A percentile compares a stretch with the other conserved stretches of the same genome.
These are phyloP conservation scores for Heliocidaris erythrogramma DNA, from an alignment of 35 echinoderm and acorn worm species.

Conservation along the genomic window DNA sequence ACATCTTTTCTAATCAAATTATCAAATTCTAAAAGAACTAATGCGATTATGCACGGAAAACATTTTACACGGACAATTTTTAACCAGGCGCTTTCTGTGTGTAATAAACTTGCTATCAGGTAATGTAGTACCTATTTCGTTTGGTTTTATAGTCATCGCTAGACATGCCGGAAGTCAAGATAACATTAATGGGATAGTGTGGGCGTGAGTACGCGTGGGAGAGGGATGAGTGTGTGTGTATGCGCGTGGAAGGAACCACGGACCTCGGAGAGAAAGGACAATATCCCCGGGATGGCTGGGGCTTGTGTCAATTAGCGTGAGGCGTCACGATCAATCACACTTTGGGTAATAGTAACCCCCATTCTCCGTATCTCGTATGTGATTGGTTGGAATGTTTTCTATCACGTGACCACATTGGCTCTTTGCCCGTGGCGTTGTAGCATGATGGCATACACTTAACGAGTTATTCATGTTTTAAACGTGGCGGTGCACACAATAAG, in stretches of 20 bases:
- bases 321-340: background rate
- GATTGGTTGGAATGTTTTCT: background rate
- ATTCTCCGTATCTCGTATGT: background rate
- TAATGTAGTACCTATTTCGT: no score
- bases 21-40: no score
- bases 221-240: background rate
- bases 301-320: background rate
- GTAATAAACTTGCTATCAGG: no score
- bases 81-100: no score
- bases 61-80: no score
- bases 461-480: background rate
- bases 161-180: background rate
- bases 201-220: background rate
- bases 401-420: background rate
- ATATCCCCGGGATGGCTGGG: background rate
- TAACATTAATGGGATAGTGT: background rate
- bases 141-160: no score
- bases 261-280: background rate
- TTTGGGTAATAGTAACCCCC: background rate
- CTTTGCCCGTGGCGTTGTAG: background rate
- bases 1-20: no score
- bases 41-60: no score
- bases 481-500: background rate
- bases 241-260: background rate
- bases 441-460: background rate